phyloP scores from a whole-genome alignment of 2,888 invertebrate species.

The Sarcophaga subvicina region DNA sequence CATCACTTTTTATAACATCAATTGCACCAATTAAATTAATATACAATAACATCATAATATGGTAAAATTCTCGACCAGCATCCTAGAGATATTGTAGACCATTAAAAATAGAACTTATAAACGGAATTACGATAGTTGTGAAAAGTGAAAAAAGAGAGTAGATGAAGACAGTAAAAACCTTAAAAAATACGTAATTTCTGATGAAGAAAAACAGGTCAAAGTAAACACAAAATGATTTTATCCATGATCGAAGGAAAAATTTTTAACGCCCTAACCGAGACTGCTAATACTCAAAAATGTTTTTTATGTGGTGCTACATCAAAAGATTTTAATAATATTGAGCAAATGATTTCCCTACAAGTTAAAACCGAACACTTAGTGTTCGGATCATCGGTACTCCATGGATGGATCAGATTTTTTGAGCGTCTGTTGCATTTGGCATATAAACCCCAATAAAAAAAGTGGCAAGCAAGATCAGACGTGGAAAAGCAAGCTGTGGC shows the following conservation, averaged over 20 bases:
- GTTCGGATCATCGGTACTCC: no score
- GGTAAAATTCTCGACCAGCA: conserved; percentile 18
- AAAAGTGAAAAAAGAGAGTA: background rate
- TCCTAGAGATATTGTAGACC: conserved; percentile 25
- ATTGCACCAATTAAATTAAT: conserved; percentile 5
- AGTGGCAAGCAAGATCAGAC: conserved; percentile 14
- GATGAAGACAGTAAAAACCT: conserved; percentile 1
- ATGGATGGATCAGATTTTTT: no score
- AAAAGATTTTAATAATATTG: no score
- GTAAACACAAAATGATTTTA: no score
- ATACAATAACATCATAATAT: background rate
- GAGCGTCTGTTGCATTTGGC: no score
- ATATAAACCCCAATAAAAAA: conserved; percentile 3
- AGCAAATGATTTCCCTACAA: no score
- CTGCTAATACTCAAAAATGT: no score
- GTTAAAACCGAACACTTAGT: no score
- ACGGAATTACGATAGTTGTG: background rate
- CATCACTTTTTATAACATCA: no score
- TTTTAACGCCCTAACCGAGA: background rate
- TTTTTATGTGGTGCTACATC: no score
- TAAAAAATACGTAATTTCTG: background rate
- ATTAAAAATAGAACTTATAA: background rate
- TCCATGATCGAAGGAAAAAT: background rate
- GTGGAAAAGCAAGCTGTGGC: conserved; percentile 17
- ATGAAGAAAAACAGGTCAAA: background rate